A percentile compares a stretch with the other conserved stretches of the same genome.
Conservation (phyloP, 2,113 vertebrate species). For the Eurystomus gularis region DNA sequence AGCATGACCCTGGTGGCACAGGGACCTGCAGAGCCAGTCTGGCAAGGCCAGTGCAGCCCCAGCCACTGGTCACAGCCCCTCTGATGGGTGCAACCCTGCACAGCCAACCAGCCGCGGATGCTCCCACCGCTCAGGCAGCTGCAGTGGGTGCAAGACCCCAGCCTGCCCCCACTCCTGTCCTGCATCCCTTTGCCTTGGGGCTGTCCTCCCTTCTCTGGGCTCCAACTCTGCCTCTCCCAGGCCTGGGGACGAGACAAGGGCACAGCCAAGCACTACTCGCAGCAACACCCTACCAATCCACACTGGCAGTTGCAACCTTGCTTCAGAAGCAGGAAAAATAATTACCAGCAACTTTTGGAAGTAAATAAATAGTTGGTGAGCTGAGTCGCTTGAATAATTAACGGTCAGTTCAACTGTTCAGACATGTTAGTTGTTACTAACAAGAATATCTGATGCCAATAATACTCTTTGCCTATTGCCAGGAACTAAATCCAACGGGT, state of each 20-base stretch:
- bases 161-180: background rate
- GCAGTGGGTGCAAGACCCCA: background rate
- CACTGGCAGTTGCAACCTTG: background rate
- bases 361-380: background rate
- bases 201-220: background rate
- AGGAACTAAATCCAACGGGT: background rate
- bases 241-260: background rate
- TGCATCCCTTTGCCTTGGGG: accelerated
- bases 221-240: accelerated
- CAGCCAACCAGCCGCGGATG: accelerated
- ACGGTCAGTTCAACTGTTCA: background rate
- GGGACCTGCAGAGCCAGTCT: background rate
- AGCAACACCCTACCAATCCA: background rate
- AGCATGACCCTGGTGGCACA: accelerated
- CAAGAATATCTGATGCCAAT: background rate
- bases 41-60: background rate
- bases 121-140: background rate
- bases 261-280: accelerated
- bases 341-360: background rate
- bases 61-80: background rate
- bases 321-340: background rate
- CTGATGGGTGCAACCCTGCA: accelerated
- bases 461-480: background rate
- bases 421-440: background rate
- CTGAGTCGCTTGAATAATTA: background rate